Conservation (phyloP, 35 echinoderm and acorn worm species). For the Hemicentrotus pulcherrimus region DNA sequence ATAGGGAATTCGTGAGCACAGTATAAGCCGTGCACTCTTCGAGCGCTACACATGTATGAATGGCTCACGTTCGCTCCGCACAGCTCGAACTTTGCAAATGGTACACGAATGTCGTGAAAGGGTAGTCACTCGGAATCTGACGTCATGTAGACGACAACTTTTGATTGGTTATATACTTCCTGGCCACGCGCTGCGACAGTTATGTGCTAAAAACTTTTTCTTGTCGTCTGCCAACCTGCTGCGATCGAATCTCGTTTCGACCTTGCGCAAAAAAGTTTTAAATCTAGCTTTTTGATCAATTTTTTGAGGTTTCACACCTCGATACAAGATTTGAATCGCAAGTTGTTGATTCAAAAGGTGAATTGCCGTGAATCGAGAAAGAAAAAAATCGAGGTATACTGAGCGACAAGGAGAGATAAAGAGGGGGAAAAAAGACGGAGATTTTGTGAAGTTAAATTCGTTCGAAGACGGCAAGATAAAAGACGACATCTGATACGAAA, state of each 20-base stretch:
- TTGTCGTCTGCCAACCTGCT: neutral
- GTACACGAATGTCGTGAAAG: neutral
- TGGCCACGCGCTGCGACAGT: neutral
- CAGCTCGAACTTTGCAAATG: neutral
- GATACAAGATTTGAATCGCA: neutral
- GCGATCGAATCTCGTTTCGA: neutral
- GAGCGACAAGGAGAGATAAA: neutral
- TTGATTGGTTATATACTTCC: neutral
- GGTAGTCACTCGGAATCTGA: neutral
- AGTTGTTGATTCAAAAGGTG: constrained; percentile 7
- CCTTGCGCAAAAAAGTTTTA: neutral
- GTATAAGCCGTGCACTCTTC: neutral
- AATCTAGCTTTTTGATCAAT: neutral
- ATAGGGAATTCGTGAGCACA: neutral
- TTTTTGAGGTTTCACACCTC: neutral
- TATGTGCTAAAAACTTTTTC: neutral
- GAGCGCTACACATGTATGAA: neutral
- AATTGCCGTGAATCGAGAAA: neutral
- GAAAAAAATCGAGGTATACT: neutral
- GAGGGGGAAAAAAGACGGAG: neutral
- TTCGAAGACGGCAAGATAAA: neutral
- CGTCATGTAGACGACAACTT: neutral
- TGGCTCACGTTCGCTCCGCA: neutral
- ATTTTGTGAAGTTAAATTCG: neutral
- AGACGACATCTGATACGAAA: neutral